Evolutionary conservation across 2,888 invertebrate genomes (phyloP).

Genomic region (Sinelater perroti): DNA sequence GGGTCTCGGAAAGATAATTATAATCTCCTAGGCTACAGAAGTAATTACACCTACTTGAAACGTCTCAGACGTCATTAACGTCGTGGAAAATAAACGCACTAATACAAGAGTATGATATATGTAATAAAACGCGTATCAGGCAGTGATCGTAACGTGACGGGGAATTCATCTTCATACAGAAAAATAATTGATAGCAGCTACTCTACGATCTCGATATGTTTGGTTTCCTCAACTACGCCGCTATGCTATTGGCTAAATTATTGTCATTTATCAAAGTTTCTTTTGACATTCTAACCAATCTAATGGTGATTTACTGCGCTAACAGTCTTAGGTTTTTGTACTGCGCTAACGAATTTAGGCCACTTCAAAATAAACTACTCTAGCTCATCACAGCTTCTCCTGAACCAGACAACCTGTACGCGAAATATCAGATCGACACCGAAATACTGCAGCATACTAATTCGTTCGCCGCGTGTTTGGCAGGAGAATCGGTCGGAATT

Average conservation of each 20-base stretch:
- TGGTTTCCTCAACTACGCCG: conserved; percentile 16
- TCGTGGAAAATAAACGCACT: conserved; percentile 19
- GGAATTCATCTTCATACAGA: conserved; percentile 29
- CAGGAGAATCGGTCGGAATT: conserved; percentile 3
- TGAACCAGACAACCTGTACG: conserved; percentile 46
- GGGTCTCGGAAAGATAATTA: conserved; percentile 20
- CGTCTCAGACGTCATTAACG: conserved; percentile 16
- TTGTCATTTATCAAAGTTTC: conserved; percentile 25
- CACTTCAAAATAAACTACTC: conserved; percentile 30
- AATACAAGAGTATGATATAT: conserved; percentile 6
- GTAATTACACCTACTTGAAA: conserved; percentile 24
- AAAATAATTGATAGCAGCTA: conserved; percentile 19
- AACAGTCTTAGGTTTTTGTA: conserved; percentile 45
- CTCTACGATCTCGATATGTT: conserved; percentile 33
- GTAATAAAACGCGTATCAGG: conserved; percentile 43
- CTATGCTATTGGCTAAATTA: conserved; percentile 28
- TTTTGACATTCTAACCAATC: conserved; percentile 46
- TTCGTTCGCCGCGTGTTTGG: too few relatives aligned
- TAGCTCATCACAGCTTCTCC: conserved; percentile 49
- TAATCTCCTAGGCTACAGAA: conserved; percentile 28
- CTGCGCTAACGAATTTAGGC: conserved; percentile 36
- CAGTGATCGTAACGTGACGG: conserved; percentile 45
- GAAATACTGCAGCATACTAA: neutral
- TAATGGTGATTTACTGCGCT: conserved; percentile 51
- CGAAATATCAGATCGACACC: conserved; percentile 9